These are phyloP conservation scores for Arothron firmamentum DNA, from an alignment of 2,113 vertebrate species.

Conservation along the genomic window DNA sequence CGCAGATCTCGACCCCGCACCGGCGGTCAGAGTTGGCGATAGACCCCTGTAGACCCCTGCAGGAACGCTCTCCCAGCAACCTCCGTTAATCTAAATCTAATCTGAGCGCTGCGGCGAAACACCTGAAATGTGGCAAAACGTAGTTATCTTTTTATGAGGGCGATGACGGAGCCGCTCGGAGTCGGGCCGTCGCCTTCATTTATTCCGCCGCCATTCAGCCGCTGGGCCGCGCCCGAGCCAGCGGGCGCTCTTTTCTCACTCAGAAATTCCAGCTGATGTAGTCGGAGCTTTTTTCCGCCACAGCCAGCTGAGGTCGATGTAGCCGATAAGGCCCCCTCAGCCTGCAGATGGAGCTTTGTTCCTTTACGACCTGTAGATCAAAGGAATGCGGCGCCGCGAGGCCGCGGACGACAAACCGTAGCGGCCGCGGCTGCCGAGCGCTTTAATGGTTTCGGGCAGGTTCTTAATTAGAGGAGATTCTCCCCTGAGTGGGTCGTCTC, in stretches of 20 bases:
- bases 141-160: constrained; percentile 50
- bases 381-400: constrained; percentile 66
- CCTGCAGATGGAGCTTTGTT: constrained; percentile 61
- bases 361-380: constrained; percentile 68
- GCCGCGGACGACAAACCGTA: constrained; percentile 47
- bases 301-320: constrained; percentile 53
- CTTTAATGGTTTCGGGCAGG: constrained; percentile 63
- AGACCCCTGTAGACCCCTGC: constrained; percentile 2
- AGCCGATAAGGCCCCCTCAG: constrained; percentile 55
- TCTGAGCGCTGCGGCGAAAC: constrained; percentile 23
- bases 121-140: constrained; percentile 44
- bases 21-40: not conserved
- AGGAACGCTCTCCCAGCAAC: constrained; percentile 17
- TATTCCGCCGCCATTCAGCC: constrained; percentile 48
- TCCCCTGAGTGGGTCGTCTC: constrained; percentile 53
- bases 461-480: constrained; percentile 64
- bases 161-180: too few species aligned
- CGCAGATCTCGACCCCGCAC: constrained; percentile 1
- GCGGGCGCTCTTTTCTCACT: constrained; percentile 49
- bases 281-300: constrained; percentile 42
- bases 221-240: constrained; percentile 47
- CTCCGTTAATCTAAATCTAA: constrained; percentile 22
- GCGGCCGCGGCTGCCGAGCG: constrained; percentile 42
- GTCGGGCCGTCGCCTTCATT: constrained; percentile 50
- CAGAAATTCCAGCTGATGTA: constrained; percentile 56